Evolutionary conservation across 2,888 invertebrate genomes (phyloP).

Genomic region (Athetis lepigone): DNA sequence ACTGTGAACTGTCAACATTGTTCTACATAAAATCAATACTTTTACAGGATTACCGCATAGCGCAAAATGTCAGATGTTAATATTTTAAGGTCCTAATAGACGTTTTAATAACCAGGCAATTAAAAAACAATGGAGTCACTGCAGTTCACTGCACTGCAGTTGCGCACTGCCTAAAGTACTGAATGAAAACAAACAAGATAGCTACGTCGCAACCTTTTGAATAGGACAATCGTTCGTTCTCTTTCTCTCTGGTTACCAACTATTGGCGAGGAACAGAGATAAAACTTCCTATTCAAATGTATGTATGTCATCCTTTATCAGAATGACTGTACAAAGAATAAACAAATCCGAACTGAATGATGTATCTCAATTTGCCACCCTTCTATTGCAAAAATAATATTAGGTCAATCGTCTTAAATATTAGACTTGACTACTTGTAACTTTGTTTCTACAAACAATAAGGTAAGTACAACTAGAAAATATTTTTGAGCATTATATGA

Average conservation of each 20-base stretch:
- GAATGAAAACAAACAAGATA: constrained; percentile 47
- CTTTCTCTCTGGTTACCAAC: constrained; percentile 29
- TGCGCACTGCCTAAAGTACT: neutral
- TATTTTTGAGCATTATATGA: too few species aligned
- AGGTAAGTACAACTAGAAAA: too few species aligned
- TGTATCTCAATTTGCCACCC: constrained; percentile 2
- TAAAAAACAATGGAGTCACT: constrained; percentile 5
- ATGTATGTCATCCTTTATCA: constrained; percentile 14
- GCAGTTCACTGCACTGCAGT: constrained; percentile 22
- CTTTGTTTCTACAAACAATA: too few species aligned
- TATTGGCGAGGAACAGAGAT: constrained; percentile 20
- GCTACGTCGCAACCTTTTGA: neutral
- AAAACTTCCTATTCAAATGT: neutral
- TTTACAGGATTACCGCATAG: constrained; percentile 16
- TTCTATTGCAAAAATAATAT: too few species aligned
- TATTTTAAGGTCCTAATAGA: neutral
- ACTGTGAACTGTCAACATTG: constrained; percentile 46
- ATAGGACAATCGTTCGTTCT: constrained; percentile 23
- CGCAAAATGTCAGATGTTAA: constrained; percentile 14
- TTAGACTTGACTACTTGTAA: too few species aligned
- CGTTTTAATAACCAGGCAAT: neutral
- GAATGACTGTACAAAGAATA: constrained; percentile 4
- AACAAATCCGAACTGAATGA: constrained; percentile 8
- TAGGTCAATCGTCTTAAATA: too few species aligned
- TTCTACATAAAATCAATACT: constrained; percentile 60